Conservation (phyloP, 2,797 vertebrate genomes). For the Telmatherina bonti region DNA sequence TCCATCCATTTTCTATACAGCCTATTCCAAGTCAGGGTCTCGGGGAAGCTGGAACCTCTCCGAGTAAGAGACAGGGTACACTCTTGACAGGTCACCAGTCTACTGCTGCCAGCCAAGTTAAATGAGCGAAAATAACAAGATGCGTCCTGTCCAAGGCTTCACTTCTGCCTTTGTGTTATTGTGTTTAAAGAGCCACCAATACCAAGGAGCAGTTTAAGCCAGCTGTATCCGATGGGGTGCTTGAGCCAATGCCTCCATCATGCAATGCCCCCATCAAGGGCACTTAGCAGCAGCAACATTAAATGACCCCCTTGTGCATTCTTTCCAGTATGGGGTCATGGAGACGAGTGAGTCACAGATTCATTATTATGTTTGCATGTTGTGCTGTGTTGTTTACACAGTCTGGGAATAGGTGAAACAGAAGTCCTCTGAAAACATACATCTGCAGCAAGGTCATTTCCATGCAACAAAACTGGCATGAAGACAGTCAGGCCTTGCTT, state of each 20-base stretch:
- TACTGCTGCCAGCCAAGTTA: conserved; percentile 25
- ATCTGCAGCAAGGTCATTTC: conserved; percentile 7
- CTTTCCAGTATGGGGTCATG: conserved; percentile 73
- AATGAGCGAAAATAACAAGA: conserved; percentile 73
- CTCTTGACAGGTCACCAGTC: too few relatives aligned
- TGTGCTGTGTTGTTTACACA: conserved; percentile 59
- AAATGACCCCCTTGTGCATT: conserved; percentile 62
- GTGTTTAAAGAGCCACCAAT: conserved; percentile 39
- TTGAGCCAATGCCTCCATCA: conserved; percentile 1
- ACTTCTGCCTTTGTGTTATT: conserved; percentile 54
- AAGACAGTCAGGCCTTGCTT: conserved; percentile 44
- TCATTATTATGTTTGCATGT: conserved; percentile 60
- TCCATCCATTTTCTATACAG: too few relatives aligned
- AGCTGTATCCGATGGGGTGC: conserved; percentile 16
- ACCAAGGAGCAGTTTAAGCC: conserved; percentile 12
- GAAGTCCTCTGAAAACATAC: conserved; percentile 36
- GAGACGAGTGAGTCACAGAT: conserved; percentile 53
- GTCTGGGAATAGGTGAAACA: conserved; percentile 54
- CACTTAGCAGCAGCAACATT: conserved; percentile 58
- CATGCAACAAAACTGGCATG: conserved; percentile 31
- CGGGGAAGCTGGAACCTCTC: too few relatives aligned
- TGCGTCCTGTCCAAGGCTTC: conserved; percentile 69
- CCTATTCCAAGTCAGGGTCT: too few relatives aligned
- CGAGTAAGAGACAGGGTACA: conserved; percentile 20
- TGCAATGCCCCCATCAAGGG: conserved; percentile 35